Evolutionary conservation across 2,888 invertebrate species (phyloP), one percentile per base, ranked within the genome.

Genomic region (Phrixothrix hirtus): DNA sequence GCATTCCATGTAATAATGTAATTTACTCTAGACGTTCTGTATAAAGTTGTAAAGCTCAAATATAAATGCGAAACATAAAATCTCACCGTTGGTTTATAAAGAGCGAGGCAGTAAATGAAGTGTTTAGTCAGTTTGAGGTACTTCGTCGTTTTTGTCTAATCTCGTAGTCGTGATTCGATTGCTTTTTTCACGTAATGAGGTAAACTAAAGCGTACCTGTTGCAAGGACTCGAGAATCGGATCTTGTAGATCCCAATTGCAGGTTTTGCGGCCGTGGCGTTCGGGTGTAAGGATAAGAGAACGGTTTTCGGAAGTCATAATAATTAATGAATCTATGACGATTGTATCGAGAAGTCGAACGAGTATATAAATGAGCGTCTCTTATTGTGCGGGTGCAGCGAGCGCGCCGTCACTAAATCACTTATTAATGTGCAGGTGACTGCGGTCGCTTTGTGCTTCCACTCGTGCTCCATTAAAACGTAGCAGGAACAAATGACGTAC

Each of bases 401-500:
- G 53, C 47, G 50, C 57, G 53, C 32, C 48, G 56, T 57, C 58
- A 58, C 55, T 58, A 63, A 62, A 66, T 63, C 62, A 61, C 68
- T 69, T 70, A 70, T 69, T 67, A 69, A 69, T 65, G 69, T 61
- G 60, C 68, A 70, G 70, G 70, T 69, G 69, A 60, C 62, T 63
- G 66, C 60, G 61, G 64, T 59, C 65, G 61, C 63, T 62, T 60
- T 67, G 62, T 62, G 61, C 60, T 53, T 35, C 47, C 55, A 55
- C 57, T 61, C 57, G 53, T 58, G 59, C 57, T 49, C 59, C 60
- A 59, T 59, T 65, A 60, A 61, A 61, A 58, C 55, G 51, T 51
- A 59, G 60, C 61, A 60, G 58, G 59, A 67, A 72, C 71, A 72
- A 72, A 72, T 72, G 72, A 69, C 70, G 61, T 71, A 73, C 73